A percentile compares a stretch with the other conserved stretches of the same genome.
Evolutionary conservation across 2,797 vertebrate genomes (phyloP).

Genomic region (Sphenodon punctatus): DNA sequence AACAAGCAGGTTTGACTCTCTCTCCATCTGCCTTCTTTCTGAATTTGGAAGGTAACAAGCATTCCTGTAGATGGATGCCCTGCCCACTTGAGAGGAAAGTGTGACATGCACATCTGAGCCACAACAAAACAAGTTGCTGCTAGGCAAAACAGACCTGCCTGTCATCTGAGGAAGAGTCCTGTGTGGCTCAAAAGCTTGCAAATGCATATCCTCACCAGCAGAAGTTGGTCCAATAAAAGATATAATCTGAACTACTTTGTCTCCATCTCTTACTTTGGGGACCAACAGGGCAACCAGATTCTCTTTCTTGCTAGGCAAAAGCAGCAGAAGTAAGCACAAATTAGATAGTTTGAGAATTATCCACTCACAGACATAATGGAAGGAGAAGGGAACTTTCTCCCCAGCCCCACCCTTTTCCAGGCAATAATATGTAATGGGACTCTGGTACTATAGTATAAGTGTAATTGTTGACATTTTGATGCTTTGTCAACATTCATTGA

Average conservation of each 20-base stretch:
- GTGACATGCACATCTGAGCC: background rate
- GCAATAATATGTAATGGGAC: background rate
- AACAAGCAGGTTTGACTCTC: background rate
- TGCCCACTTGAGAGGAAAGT: background rate
- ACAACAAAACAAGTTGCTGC: background rate
- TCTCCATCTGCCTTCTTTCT: background rate
- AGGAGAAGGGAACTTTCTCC: too few species aligned
- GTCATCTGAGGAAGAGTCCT: too few species aligned
- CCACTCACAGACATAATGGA: too few species aligned
- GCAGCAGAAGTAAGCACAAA: background rate
- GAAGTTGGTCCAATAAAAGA: too few species aligned
- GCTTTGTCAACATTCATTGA: conserved; percentile 54
- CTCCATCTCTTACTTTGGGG: too few species aligned
- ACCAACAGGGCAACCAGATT: too few species aligned
- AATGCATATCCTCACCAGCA: too few species aligned
- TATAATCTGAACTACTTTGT: too few species aligned
- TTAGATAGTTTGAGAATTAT: conserved; percentile 17
- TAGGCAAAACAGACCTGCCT: too few species aligned
- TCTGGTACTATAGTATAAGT: too few species aligned
- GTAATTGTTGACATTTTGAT: conserved; percentile 58
- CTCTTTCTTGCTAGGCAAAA: background rate
- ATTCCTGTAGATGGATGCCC: background rate
- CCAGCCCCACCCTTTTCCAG: background rate
- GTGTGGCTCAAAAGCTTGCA: too few species aligned
- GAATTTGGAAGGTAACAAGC: background rate